Evolutionary conservation across 2,113 vertebrate genomes (phyloP), one percentile per base, ranked within the genome.

Genomic region (Leiothrix lutea): DNA sequence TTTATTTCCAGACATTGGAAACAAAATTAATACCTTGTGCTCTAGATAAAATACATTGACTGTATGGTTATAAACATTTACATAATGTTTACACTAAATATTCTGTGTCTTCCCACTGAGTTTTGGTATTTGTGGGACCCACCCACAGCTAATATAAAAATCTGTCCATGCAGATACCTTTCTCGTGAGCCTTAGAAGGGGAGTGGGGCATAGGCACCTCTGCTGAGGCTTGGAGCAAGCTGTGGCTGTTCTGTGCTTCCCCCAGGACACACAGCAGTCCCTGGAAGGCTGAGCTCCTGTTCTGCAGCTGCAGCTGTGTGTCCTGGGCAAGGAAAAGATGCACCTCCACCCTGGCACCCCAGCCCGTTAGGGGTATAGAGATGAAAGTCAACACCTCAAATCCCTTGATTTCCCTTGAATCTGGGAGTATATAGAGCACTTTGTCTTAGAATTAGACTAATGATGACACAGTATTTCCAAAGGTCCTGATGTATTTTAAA

Each of bases 151-250:
- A 40, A 33, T 20, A 26, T 12, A 78, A 54, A 91, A 74, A 17
- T n/a, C 47, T 53, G 11, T 28, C 21, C 48, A 11, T 24, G 24
- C 47, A 66, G 56, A 28, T 5, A 2, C 12, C 13, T 65, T 80
- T 28, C 51, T 51, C 33, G 47, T 31, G 26, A 62, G 67, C 11
- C 40, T 77, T 26, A 53, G 51, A 19, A 50, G 53, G 31, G 23
- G 54, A 61, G 51, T 4, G 2, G 14, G 7, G 1, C 6, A 1
- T 18, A 1, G 0, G 2, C 38, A 18, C 4, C 12, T 40, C 6
- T n/a, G 22, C 14, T 83, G 8, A 29, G 24, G 45, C 44, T 73
- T 0, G 0, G 38, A 54, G 50, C 20, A 26, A 61, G 42, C 26
- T 66, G 48, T 36, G 62, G 14, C 35, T 5, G 2, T 25, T 26